A percentile compares a stretch with the other conserved stretches of the same genome.
Evolutionary conservation across 2,797 vertebrate genomes (phyloP).

Genomic region (Acestrorhynchus altus): DNA sequence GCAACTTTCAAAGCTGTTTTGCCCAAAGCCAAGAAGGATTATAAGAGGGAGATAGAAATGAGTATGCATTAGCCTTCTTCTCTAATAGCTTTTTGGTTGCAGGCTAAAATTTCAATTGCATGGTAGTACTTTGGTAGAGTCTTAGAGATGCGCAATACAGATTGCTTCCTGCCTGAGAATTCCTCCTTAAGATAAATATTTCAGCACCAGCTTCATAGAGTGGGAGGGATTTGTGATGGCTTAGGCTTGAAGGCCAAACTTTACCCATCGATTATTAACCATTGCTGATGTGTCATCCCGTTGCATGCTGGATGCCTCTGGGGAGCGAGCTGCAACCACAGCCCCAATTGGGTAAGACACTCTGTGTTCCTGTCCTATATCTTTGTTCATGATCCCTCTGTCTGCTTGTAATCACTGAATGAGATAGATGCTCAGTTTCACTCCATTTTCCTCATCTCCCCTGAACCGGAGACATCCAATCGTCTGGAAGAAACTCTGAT

Average conservation of each 20-base stretch:
- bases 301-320: constrained; percentile 49
- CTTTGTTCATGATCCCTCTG: neutral
- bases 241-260: constrained; percentile 63
- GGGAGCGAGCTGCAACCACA: constrained; percentile 17
- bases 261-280: constrained; percentile 73
- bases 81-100: neutral
- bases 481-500: neutral
- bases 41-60: constrained; percentile 12
- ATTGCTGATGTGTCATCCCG: constrained; percentile 66
- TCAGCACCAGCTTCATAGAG: constrained; percentile 52
- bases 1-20: neutral
- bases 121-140: neutral
- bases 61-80: neutral
- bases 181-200: constrained; percentile 66
- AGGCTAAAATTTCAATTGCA: neutral
- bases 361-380: neutral
- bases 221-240: constrained; percentile 63
- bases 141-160: neutral
- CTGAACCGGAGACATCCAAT: neutral
- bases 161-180: neutral
- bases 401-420: neutral
- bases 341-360: neutral
- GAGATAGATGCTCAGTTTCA: neutral
- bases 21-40: constrained; percentile 7
- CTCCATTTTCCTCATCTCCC: neutral